Evolutionary conservation across 2,888 invertebrate species (phyloP), one percentile per base, ranked within the genome.

Genomic region (Dusona sp.): DNA sequence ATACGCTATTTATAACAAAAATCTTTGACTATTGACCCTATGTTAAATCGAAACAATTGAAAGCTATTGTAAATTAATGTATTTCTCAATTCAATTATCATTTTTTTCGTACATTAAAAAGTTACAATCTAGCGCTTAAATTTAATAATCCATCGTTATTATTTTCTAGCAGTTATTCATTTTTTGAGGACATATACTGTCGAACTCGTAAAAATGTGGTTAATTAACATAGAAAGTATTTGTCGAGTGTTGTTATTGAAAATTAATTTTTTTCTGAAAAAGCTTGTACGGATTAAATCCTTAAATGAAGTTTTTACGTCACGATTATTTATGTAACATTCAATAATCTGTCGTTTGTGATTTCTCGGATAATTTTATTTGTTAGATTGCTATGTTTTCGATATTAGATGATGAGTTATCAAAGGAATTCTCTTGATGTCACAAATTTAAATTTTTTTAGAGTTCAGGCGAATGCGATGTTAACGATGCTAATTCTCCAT

Each of bases 51-150:
- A 42, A 25, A 38, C 25, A 16, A 68, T 42, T 16, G 22, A 42
- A 25, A 19, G 19, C 48, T 70, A 70, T n/a, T 16, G 19, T 29
- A 29, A 48, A 16, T 48, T 45, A 48, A 19, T 29, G 19, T 29
- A 29, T 48, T 48, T 22, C 11, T 70, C 70, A 29, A 48, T 48
- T 48, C 19, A 48, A 48, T 70, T 48, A 29, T 45, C 29, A 48
- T 67, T 22, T 61, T 61, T 22, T 25, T 70, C n/a, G 19, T 70
- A 70, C 29, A 48, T 16, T 70, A 9, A 70, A 70, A 68, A 68
- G n/a, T 42, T 68, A 45, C 42, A 68, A 68, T 61, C 61, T 61
- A 61, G 25, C 29, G 45, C 38, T 68, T 38, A 68, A 16, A 3
- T n/a, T 29, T 70, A 48, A 48, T 48, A 29, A 70, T 29, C 29